Percentiles rank a stretch among this genome's conserved stretches.
These are phyloP conservation scores for Theonella swinhoei DNA, from an alignment of 37 sponge, comb jelly and placozoan genomes.

Conservation along the genomic window DNA sequence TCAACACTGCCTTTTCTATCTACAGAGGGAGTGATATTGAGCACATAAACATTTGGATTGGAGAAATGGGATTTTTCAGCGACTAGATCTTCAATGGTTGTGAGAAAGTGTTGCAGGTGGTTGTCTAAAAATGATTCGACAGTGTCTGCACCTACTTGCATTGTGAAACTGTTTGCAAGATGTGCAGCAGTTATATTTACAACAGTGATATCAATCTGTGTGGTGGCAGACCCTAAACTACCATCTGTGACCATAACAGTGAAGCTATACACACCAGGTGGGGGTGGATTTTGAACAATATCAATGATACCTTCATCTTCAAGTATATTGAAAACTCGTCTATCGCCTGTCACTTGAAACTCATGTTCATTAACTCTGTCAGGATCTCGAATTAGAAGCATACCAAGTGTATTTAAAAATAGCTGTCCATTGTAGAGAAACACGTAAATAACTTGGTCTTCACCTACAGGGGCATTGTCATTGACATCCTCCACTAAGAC, in stretches of 20 bases:
- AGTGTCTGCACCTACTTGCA: conserved; percentile 15
- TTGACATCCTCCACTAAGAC: conserved; percentile 61
- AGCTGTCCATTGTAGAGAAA: conserved; percentile 30
- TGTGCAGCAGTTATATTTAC: neutral
- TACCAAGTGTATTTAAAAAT: conserved; percentile 22
- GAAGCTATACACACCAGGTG: conserved; percentile 17
- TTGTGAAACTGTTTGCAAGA: conserved; percentile 22
- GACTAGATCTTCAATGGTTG: conserved; percentile 1
- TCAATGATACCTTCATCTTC: conserved; percentile 12
- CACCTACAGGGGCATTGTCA: conserved; percentile 68
- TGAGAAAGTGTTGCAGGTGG: neutral
- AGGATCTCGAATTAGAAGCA: conserved; percentile 52
- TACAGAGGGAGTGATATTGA: conserved; percentile 17
- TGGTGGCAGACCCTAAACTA: neutral
- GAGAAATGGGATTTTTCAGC: neutral
- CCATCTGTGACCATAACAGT: conserved; percentile 43
- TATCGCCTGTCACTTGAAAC: conserved; percentile 4
- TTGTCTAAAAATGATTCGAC: conserved; percentile 31
- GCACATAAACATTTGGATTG: conserved; percentile 1
- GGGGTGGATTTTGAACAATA: conserved; percentile 18
- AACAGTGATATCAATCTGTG: conserved; percentile 9
- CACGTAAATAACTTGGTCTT: conserved; percentile 31
- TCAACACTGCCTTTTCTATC: conserved; percentile 4
- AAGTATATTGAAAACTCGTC: neutral
- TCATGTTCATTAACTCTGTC: conserved; percentile 57